Evolutionary conservation across 2,797 vertebrate genomes (phyloP).

Genomic region (Rhyacichthys aspro): DNA sequence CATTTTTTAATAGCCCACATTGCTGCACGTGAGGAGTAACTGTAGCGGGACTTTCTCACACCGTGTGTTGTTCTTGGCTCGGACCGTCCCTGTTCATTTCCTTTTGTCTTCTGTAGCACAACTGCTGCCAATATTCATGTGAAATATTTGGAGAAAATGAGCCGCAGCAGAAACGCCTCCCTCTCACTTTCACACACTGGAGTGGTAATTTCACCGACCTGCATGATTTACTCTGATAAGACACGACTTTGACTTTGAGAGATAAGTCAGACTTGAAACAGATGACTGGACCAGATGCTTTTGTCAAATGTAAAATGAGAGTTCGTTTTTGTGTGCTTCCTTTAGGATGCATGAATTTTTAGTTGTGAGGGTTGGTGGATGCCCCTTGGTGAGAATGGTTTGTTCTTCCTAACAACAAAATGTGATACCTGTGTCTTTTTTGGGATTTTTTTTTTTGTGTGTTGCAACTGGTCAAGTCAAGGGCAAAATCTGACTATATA

Average conservation of each 20-base stretch:
- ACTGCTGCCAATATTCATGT: constrained; percentile 78
- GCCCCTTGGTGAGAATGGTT: too few species aligned
- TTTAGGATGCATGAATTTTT: too few species aligned
- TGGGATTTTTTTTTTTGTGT: too few species aligned
- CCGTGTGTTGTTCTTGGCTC: constrained; percentile 85
- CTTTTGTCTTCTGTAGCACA: constrained; percentile 80
- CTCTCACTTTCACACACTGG: constrained; percentile 5
- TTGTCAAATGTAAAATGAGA: background rate
- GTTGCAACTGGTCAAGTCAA: too few species aligned
- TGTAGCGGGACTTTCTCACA: constrained; percentile 83
- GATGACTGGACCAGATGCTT: background rate
- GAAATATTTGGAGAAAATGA: constrained; percentile 78
- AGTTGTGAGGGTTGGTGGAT: too few species aligned
- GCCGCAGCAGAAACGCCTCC: constrained; percentile 58
- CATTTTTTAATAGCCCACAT: constrained; percentile 63
- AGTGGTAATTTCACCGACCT: background rate
- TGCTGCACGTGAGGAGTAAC: constrained; percentile 64
- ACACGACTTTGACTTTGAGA: background rate
- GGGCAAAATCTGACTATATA: too few species aligned
- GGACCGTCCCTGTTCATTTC: constrained; percentile 76
- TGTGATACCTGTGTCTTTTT: too few species aligned
- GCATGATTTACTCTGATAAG: background rate
- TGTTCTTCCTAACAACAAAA: too few species aligned
- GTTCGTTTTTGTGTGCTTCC: too few species aligned
- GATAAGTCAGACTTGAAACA: background rate